Evolutionary conservation across 2,888 invertebrate genomes (phyloP).

Genomic region (Homarus gammarus): DNA sequence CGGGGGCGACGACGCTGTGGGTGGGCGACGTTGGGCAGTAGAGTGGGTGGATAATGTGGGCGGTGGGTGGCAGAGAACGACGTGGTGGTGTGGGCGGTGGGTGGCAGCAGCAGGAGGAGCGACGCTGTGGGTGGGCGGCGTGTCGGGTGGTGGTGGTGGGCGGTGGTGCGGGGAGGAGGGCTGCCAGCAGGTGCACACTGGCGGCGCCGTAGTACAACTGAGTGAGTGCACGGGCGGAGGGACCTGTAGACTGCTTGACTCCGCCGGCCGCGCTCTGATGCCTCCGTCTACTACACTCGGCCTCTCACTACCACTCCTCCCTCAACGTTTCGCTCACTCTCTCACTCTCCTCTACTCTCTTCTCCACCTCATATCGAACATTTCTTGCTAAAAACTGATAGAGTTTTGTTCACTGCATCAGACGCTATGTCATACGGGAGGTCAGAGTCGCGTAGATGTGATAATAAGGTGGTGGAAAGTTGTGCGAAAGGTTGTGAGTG

Average conservation of each 20-base stretch:
- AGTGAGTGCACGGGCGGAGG: neutral
- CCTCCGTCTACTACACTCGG: constrained; percentile 2
- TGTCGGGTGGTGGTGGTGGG: too few species aligned
- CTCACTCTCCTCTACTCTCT: neutral
- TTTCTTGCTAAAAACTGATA: too few species aligned
- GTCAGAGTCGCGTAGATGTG: too few species aligned
- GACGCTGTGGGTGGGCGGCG: too few species aligned
- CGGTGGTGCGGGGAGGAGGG: too few species aligned
- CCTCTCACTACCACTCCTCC: neutral
- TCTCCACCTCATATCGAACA: too few species aligned
- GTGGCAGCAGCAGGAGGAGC: neutral
- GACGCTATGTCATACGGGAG: too few species aligned
- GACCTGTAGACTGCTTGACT: constrained; percentile 26
- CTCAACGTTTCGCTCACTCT: constrained; percentile 1
- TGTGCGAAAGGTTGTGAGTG: constrained; percentile 6
- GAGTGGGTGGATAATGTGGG: neutral
- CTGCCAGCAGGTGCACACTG: constrained; percentile 10
- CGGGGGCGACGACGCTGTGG: too few species aligned
- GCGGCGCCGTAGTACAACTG: constrained; percentile 23
- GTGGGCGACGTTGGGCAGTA: too few species aligned
- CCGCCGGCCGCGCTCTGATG: constrained; percentile 21
- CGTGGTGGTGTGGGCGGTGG: neutral
- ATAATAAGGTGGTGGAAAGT: neutral
- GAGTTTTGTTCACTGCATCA: too few species aligned
- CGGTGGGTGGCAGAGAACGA: neutral